Evolutionary conservation across 2,888 invertebrate genomes (phyloP), one percentile per base, ranked within the genome.

Genomic region (Drosophila antonietae): DNA sequence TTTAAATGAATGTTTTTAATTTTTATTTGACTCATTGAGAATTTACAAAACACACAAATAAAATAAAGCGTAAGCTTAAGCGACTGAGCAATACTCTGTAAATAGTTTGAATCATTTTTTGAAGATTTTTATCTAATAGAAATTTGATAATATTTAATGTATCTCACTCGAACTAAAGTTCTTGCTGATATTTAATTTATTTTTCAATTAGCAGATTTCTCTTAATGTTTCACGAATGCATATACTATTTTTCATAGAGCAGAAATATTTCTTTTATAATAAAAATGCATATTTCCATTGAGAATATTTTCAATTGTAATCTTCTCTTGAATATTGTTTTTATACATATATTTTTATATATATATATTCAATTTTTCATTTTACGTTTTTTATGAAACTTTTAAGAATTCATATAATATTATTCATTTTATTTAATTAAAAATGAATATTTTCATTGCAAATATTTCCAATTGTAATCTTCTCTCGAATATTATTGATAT

Each of bases 1-100:
- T 66, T 78, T 65, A 77, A 79, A 55, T 51, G 68, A 72, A 62
- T 68, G 31, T 44, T 73, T 44, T 57, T 57, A 15, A 57, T 35
- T 57, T 57, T 33, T 46, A 43, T 46, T 20, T 35, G 44, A 20
- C 43, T 44, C 43, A 57, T 57, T 44, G 10, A 20, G 20, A 57
- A 44, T 44, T 33, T 33, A 6, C n/a, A 57, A 44, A 44, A 20
- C 7, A 44, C 20, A 33, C 7, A 44, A 44, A 33, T 20, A 20
- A 33, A 33, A 43, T 9, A 20, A 14, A 9, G 33, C 2, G 23
- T 2, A 28, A 49, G 4, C 14, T 18, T 7, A 1, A 14, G 7
- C 33, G 8, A 52, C 20, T 35, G 12, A 35, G 8, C 8, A 14
- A 35, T 52, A 8, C 52, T 35, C 52, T 31, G 31, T n/a, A 6